A percentile compares a stretch with the other conserved stretches of the same genome.
Evolutionary conservation across 2,113 vertebrate species (phyloP).

Genomic region (Euleptes europaea): DNA sequence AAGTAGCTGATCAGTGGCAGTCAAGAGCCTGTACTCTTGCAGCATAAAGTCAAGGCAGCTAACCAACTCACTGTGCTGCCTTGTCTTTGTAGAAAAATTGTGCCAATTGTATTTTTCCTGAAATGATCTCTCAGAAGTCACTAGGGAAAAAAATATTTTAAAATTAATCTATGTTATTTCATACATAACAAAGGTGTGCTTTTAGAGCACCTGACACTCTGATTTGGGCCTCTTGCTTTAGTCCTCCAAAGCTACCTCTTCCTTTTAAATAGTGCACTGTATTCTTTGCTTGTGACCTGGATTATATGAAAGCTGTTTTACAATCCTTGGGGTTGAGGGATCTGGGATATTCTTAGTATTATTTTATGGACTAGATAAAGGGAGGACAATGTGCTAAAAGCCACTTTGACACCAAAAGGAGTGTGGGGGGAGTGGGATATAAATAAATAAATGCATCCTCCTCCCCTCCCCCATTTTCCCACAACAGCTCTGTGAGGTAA

Average conservation of each 20-base stretch:
- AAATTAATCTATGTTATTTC: background rate
- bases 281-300: background rate
- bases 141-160: background rate
- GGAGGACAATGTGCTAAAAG: no score
- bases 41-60: background rate
- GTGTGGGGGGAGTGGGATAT: no score
- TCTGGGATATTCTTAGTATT: no score
- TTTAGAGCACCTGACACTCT: no score
- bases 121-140: background rate
- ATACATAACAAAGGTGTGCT: no score
- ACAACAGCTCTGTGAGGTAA: no score
- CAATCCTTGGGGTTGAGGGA: no score
- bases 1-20: background rate
- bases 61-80: background rate
- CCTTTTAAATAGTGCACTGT: background rate
- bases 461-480: no score
- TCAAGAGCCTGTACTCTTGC: background rate
- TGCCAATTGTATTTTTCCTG: background rate
- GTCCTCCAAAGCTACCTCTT: background rate
- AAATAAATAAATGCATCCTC: no score
- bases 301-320: no score
- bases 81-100: background rate
- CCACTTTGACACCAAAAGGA: no score
- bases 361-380: no score
- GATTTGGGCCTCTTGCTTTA: background rate